Evolutionary conservation across 2,888 invertebrate species (phyloP), one percentile per base, ranked within the genome.

Genomic region (Aphodius sticticus): DNA sequence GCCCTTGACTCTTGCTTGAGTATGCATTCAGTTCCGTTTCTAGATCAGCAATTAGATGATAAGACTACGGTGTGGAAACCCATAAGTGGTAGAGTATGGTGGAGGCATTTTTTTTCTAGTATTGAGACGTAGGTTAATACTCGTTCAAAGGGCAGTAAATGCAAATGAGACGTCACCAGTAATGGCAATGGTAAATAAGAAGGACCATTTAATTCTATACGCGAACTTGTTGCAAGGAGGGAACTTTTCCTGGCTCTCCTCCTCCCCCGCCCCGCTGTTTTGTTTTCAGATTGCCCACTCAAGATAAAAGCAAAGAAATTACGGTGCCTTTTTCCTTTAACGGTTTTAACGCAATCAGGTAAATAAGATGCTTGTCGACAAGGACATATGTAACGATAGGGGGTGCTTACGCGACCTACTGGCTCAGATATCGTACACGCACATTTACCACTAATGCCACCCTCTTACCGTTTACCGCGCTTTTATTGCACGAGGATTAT

Each of bases 301-400:
- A 37, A 74, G 74, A 74, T 74, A 74, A 74, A 74, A 74, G 74
- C 74, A 74, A 74, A 74, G 36, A 74, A 74, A 37, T 74, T 74
- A 74, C 74, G 74, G 37, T 37, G 74, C 36, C 74, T 37, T 69
- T 76, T 80, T 80, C 53, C 69, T 70, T 69, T 72, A 36, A 70
- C 77, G 26, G 69, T 78, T 76, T 77, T 70, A 78, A 26, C 76
- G 76, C 80, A 79, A 79, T 81, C 78, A 81, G 26, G 74, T 70
- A 78, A 79, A 81, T 78, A 79, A 79, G 77, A 78, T 77, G 74
- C 69, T 69, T 26, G 15, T 37, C 74, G 35, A n/a, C 37, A 35
- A 37, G 74, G 74, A 74, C 74, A 74, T 37, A 35, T 74, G 74
- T 74, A 74, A 74, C 74, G 74, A 37, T 35, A 74, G 36, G 74